Percentiles rank a stretch among this genome's conserved stretches.
Evolutionary conservation across 2,797 vertebrate species (phyloP).

Genomic region (Helicolenus hilgendorfi): DNA sequence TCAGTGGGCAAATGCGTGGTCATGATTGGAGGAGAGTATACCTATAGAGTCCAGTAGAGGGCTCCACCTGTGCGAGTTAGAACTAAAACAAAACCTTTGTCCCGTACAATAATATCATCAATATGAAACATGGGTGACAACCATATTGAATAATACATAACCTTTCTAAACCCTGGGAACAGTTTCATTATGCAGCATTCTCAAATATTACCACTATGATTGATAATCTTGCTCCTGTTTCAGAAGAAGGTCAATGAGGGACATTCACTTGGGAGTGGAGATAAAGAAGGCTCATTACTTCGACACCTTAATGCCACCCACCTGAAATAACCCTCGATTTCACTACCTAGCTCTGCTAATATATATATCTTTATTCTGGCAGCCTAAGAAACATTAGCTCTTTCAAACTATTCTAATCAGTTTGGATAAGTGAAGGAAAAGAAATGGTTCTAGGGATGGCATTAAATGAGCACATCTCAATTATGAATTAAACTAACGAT

Average conservation of each 20-base stretch:
- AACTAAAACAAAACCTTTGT: background rate
- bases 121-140: background rate
- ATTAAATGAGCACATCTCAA: constrained; percentile 19
- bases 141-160: background rate
- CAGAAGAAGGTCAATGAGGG: background rate
- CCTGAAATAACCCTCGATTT: background rate
- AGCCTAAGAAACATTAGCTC: constrained; percentile 5
- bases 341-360: background rate
- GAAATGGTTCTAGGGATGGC: constrained; percentile 6
- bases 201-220: background rate
- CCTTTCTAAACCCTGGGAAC: background rate
- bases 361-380: background rate
- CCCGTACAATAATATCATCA: background rate
- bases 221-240: background rate
- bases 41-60: background rate
- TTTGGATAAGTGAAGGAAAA: constrained; percentile 21
- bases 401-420: background rate
- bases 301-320: background rate
- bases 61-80: background rate
- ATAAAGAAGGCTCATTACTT: background rate
- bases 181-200: background rate
- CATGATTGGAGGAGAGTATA: background rate
- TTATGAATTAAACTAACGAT: constrained; percentile 10
- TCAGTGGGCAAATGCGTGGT: background rate
- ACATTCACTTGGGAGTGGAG: background rate